Conservation (phyloP, 2,113 vertebrate genomes). For the Crypturellus undulatus region DNA sequence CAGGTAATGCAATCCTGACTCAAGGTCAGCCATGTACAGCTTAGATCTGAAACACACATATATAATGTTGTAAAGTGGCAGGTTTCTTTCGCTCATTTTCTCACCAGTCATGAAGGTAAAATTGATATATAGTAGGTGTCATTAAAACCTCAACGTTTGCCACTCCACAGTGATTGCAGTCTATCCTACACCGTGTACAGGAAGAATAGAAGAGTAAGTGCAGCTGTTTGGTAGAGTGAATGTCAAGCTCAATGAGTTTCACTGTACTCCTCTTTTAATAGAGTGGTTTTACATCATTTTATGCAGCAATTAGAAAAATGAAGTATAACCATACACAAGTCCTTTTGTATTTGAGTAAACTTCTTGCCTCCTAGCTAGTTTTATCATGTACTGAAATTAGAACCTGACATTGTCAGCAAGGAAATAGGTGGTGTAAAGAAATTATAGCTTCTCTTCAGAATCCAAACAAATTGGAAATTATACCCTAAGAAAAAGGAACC, state of each 20-base stretch:
- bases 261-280: not conserved
- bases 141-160: not conserved
- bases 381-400: not conserved
- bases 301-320: not conserved
- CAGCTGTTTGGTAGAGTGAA: not conserved
- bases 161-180: not conserved
- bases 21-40: slow-evolving; percentile 92
- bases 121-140: not conserved
- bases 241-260: not conserved
- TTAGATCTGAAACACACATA: slow-evolving; percentile 76
- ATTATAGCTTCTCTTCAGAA: slow-evolving; percentile 3
- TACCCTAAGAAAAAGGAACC: not conserved
- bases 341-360: not conserved
- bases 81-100: not conserved
- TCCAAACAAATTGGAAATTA: not conserved
- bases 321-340: not conserved
- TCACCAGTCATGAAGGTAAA: not conserved
- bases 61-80: not conserved
- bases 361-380: not conserved
- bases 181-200: not conserved
- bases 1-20: slow-evolving; percentile 92
- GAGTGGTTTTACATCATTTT: not conserved
- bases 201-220: not conserved
- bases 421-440: not conserved
- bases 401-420: not conserved